Percentiles rank a stretch among this genome's conserved stretches.
Evolutionary conservation across 64 coral and sea anemone species (phyloP).

Genomic region (Astreopora myriophthalma): DNA sequence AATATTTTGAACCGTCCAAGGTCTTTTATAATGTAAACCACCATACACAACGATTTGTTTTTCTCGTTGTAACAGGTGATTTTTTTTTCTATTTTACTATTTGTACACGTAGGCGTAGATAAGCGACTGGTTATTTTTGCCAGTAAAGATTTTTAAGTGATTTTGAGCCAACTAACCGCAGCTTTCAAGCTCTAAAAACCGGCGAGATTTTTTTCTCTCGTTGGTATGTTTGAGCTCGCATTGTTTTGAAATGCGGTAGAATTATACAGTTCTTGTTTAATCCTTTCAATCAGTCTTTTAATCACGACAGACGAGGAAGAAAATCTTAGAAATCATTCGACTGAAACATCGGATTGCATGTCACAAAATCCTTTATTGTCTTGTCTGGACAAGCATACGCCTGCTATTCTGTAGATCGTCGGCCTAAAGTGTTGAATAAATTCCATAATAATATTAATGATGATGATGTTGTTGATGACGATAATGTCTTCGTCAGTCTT

Average conservation of each 20-base stretch:
- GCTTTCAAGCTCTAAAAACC: background rate
- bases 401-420: background rate
- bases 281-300: background rate
- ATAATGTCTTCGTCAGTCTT: background rate
- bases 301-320: background rate
- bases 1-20: no score
- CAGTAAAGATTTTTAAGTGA: no score
- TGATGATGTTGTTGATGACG: background rate
- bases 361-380: no score
- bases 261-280: background rate
- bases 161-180: background rate
- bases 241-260: background rate
- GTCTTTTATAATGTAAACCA: no score
- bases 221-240: background rate
- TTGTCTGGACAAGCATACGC: background rate
- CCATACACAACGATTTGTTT: no score
- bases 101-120: no score
- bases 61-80: no score
- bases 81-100: no score
- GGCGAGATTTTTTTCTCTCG: background rate
- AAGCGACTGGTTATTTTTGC: no score
- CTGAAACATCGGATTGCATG: background rate
- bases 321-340: background rate
- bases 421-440: background rate
- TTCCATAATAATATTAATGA: background rate